Conservation (phyloP, 2,797 vertebrate species). For the Anas capensis region DNA sequence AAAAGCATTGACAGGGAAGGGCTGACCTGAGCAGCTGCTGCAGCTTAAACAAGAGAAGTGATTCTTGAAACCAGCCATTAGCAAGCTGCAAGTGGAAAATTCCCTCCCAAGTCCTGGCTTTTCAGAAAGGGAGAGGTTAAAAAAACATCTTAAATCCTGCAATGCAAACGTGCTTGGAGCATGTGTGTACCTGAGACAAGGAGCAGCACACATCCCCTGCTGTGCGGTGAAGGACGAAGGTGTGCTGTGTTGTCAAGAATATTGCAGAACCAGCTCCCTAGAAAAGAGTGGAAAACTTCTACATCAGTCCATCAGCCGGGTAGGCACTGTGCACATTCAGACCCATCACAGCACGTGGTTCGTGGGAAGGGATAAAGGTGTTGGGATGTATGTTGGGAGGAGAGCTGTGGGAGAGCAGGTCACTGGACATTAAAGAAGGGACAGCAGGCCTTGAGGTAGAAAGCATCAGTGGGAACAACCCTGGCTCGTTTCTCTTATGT, state of each 20-base stretch:
- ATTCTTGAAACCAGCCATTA: background rate
- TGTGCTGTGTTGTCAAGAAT: background rate
- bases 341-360: fast-evolving
- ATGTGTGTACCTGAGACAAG: background rate
- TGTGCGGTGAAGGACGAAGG: background rate
- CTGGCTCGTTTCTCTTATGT: background rate
- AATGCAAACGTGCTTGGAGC: background rate
- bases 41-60: background rate
- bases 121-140: background rate
- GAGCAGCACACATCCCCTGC: background rate
- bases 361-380: background rate
- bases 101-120: background rate
- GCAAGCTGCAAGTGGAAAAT: background rate
- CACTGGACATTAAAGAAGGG: background rate
- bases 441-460: background rate
- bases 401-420: background rate
- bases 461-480: background rate
- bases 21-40: background rate
- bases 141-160: background rate
- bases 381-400: fast-evolving
- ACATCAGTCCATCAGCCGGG: background rate
- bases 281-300: background rate
- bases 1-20: background rate
- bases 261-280: background rate
- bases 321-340: background rate